These are phyloP conservation scores for Anastatus disparis DNA, from an alignment of 1,140 invertebrate genomes.

Conservation along the genomic window DNA sequence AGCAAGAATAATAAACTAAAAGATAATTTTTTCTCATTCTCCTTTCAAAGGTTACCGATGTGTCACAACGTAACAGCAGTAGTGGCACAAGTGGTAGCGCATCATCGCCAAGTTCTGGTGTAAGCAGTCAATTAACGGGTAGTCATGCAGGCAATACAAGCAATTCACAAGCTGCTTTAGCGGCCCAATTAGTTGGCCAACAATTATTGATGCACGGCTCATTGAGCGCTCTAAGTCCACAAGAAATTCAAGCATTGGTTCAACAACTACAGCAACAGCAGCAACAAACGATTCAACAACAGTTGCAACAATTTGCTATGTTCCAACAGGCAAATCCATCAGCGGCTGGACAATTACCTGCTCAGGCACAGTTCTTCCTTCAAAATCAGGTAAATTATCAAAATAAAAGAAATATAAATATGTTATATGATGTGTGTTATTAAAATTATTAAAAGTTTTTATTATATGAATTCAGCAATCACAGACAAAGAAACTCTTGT, in stretches of 20 bases:
- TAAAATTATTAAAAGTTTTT: no score
- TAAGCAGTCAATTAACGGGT: constrained; percentile 67
- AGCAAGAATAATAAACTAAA: no score
- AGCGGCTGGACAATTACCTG: constrained; percentile 67
- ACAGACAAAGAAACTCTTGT: no score
- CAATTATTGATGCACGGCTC: constrained; percentile 70
- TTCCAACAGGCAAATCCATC: constrained; percentile 71
- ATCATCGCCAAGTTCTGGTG: constrained; percentile 69
- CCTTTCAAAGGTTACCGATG: constrained; percentile 70
- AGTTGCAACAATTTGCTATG: constrained; percentile 79
- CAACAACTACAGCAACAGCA: constrained; percentile 75
- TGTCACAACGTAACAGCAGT: constrained; percentile 67
- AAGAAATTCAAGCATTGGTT: constrained; percentile 74
- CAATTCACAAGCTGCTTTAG: constrained; percentile 71
- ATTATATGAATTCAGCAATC: no score
- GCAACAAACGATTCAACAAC: constrained; percentile 72
- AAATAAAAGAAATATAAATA: no score
- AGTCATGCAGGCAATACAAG: constrained; percentile 62
- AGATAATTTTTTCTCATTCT: no score
- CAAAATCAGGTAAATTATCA: constrained; percentile 85
- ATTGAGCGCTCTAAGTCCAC: constrained; percentile 66
- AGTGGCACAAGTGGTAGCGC: constrained; percentile 65
- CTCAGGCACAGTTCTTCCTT: constrained; percentile 80
- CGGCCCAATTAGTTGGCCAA: constrained; percentile 75
- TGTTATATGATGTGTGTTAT: no score